Percentiles rank a stretch among this genome's conserved stretches.
Evolutionary conservation across 2,113 vertebrate species (phyloP).

Genomic region (Nesoenas mayeri): DNA sequence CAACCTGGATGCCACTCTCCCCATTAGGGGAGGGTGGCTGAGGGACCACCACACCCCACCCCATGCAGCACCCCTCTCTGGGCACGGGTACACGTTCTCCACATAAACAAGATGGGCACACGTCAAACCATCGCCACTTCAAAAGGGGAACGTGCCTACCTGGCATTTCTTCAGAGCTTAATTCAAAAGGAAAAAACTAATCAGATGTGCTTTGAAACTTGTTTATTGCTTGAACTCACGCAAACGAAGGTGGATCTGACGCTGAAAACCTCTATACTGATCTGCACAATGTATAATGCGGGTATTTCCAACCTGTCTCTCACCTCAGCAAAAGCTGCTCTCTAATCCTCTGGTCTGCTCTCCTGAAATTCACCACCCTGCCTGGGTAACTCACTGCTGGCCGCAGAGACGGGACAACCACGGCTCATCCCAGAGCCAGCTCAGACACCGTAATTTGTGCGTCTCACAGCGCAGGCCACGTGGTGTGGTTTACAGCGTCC

Average conservation of each 20-base stretch:
- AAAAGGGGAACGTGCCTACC: background rate
- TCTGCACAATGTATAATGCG: background rate
- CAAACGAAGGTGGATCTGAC: background rate
- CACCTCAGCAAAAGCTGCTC: background rate
- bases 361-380: background rate
- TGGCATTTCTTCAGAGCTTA: background rate
- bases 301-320: background rate
- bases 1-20: background rate
- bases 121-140: background rate
- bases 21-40: rapidly evolving
- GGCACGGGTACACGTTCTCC: background rate
- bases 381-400: background rate
- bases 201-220: background rate
- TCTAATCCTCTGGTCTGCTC: background rate
- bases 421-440: background rate
- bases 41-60: rapidly evolving
- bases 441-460: background rate
- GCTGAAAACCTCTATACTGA: background rate
- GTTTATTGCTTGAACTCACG: background rate
- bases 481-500: slow-evolving; percentile 15
- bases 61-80: rapidly evolving
- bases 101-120: background rate
- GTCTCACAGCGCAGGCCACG: background rate
- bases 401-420: background rate
- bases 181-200: background rate